These are phyloP conservation scores for Hafferia zeledoni DNA, from an alignment of 2,797 vertebrate genomes.

Conservation along the genomic window DNA sequence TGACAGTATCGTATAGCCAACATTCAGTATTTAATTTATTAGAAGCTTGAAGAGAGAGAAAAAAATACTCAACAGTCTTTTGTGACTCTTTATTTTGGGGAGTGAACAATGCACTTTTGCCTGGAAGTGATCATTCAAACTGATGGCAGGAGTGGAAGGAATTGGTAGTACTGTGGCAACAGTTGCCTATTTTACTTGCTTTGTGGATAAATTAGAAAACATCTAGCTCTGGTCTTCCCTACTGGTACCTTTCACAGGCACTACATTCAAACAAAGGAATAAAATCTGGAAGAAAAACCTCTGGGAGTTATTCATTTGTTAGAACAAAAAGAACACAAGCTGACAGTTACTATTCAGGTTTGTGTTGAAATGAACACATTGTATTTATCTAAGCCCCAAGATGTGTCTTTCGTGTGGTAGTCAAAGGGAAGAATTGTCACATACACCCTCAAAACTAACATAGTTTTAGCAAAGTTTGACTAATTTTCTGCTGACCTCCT, in stretches of 20 bases:
- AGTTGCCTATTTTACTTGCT: slow-evolving; percentile 4
- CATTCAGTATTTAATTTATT: background rate
- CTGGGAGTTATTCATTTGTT: background rate
- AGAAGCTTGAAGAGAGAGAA: background rate
- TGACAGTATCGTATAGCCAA: background rate
- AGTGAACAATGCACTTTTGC: background rate
- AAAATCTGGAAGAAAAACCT: background rate
- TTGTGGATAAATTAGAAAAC: slow-evolving; percentile 39
- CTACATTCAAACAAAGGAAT: slow-evolving; percentile 19
- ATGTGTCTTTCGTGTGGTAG: background rate
- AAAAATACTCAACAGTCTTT: background rate
- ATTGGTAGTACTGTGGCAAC: background rate
- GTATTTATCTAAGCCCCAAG: background rate
- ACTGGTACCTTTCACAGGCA: slow-evolving; percentile 5
- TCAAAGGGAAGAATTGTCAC: background rate
- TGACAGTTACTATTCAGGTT: background rate
- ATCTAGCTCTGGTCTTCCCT: slow-evolving; percentile 1
- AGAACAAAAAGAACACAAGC: background rate
- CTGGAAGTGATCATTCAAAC: slow-evolving; percentile 33
- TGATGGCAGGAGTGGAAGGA: slow-evolving; percentile 20
- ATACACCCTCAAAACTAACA: background rate
- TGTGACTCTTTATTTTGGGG: background rate
- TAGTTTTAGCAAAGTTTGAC: background rate
- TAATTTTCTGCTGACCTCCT: background rate
- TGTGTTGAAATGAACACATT: background rate